Percentiles rank a stretch among this genome's conserved stretches.
These are phyloP conservation scores for Phenganax marumi DNA, from an alignment of 92 coral and sea anemone species.

Conservation along the genomic window DNA sequence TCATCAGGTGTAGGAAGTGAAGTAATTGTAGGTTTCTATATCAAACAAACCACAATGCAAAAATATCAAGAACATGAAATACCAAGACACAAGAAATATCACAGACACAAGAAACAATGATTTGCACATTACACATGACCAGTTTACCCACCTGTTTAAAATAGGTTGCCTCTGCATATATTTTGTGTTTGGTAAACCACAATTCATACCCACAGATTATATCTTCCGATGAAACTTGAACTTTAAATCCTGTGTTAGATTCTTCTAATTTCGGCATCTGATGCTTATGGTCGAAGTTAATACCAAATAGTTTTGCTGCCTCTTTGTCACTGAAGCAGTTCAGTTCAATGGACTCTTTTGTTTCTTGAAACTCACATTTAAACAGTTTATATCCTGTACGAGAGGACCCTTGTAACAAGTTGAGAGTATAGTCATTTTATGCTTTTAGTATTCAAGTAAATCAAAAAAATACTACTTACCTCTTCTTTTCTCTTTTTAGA, in stretches of 20 bases:
- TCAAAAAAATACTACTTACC: neutral
- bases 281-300: neutral
- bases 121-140: neutral
- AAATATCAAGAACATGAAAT: neutral
- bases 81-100: neutral
- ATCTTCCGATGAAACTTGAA: neutral
- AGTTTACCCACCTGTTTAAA: neutral
- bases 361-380: neutral
- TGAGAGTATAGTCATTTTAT: neutral
- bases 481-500: constrained; percentile 9
- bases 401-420: neutral
- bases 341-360: constrained; percentile 1
- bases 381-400: neutral
- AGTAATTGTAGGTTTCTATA: neutral
- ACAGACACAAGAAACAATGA: neutral
- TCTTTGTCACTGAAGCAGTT: constrained; percentile 20
- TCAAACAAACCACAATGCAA: neutral
- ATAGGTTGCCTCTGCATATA: constrained; percentile 4
- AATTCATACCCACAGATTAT: neutral
- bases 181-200: neutral
- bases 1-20: constrained; percentile 6
- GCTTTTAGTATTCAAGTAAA: neutral
- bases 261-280: neutral
- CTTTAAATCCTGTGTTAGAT: neutral
- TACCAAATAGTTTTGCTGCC: constrained; percentile 17